Base-by-base conservation (phyloP, 1,140 invertebrate genomes). In the Leptinotarsa lineolata region DNA sequence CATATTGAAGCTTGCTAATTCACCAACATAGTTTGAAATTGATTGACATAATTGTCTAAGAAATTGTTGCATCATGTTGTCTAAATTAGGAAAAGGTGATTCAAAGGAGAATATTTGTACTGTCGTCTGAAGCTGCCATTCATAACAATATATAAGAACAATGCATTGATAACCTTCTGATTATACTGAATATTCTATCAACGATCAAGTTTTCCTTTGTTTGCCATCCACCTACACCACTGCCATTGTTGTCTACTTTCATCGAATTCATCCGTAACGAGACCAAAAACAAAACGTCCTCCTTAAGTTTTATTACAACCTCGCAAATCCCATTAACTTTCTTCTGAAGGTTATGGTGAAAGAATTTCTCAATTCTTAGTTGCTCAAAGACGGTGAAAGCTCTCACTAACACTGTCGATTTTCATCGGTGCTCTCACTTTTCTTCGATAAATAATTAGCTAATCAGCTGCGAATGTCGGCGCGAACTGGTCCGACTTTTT, bases 341-440 rank as follows among this genome's bases (percentile, higher is more conserved):
- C 69, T 71, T 71, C 69, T 20, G 69, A 64, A 71, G 59, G 58
- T 71, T 71, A 71, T 63, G 69, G 69, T 20, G 58, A 71, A 61
- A 59, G 69, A 71, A 71, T 71, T 71, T 71, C 69, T 71, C 45
- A 71, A 45, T 70, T 59, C 59, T 63, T 39, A 71, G 58, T 71
- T 46, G 21, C 18, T 59, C 21, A n/a, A 63, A 71, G 69, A 71
- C 30, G 54, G 69, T 71, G 69, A 71, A 71, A 71, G 69, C 54
- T 58, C 48, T 39, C 68, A 48, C n/a, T 20, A 15, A 20, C 22
- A 67, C 65, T 67, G 22, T 30, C 65, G 22, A 67, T 45, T 67
- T 39, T 45, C 39, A 22, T 39, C 22, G 5, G 22, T 39, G 13
- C 16, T 54, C 20, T 68, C 18, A 20, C 45, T 68, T 68, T 39